phyloP scores from a whole-genome alignment of 2,888 invertebrate species.

The Leptinotarsa haldemani region DNA sequence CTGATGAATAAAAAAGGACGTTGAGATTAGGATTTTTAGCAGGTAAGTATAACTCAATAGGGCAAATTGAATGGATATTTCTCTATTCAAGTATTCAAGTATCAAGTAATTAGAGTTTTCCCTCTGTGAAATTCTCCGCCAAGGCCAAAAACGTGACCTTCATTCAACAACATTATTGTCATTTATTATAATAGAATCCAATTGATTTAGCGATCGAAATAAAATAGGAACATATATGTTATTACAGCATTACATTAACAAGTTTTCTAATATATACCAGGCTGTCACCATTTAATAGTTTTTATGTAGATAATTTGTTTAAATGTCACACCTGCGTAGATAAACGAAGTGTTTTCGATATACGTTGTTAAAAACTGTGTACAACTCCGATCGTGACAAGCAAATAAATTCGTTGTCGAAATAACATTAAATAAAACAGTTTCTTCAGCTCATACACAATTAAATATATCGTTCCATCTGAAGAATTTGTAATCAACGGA shows the following conservation, averaged over 20 bases:
- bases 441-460: neutral
- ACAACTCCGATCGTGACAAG: conserved; percentile 25
- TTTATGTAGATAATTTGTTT: conserved; percentile 35
- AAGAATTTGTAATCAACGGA: neutral
- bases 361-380: conserved; percentile 20
- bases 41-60: too few relatives aligned
- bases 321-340: conserved; percentile 30
- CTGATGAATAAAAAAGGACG: too few relatives aligned
- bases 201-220: neutral
- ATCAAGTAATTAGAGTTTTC: too few relatives aligned
- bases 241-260: conserved; percentile 20
- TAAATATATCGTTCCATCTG: neutral
- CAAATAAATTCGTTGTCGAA: conserved; percentile 13
- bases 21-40: too few relatives aligned
- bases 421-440: neutral
- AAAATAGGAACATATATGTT: conserved; percentile 17
- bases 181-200: too few relatives aligned
- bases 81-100: too few relatives aligned
- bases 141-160: too few relatives aligned
- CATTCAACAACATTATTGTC: too few relatives aligned
- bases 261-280: conserved; percentile 26
- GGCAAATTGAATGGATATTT: too few relatives aligned
- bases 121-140: too few relatives aligned
- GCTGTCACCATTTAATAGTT: conserved; percentile 28
- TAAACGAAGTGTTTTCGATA: conserved; percentile 22